Evolutionary conservation across 1,140 invertebrate genomes (phyloP).

Genomic region (Drosophila neocordata): DNA sequence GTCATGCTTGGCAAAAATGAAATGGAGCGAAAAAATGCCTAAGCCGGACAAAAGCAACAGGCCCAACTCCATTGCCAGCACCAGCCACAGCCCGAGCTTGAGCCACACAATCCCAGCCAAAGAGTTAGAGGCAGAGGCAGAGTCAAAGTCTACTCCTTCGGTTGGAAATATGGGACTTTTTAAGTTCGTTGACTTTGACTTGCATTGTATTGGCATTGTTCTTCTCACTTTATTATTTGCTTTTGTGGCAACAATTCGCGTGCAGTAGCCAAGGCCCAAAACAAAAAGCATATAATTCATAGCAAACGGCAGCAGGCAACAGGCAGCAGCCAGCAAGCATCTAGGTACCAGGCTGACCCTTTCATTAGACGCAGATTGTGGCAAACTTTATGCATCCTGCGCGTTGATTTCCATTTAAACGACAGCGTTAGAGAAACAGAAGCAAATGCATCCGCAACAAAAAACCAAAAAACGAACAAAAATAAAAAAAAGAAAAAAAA

Average conservation of each 20-base stretch:
- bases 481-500: conserved; percentile 24
- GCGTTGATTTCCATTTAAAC: conserved; percentile 81
- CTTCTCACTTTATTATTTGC: conserved; percentile 81
- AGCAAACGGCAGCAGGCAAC: conserved; percentile 39
- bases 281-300: conserved; percentile 81
- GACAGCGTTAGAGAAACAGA: conserved; percentile 74
- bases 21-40: conserved; percentile 80
- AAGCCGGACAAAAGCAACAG: conserved; percentile 60
- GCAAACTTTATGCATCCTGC: conserved; percentile 79
- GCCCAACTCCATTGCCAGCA: conserved; percentile 60
- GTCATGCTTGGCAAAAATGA: conserved; percentile 81
- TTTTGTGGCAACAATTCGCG: conserved; percentile 72
- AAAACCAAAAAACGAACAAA: conserved; percentile 15
- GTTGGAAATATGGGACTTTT: conserved; percentile 80
- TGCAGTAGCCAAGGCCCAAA: conserved; percentile 69
- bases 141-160: conserved; percentile 44
- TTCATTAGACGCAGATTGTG: conserved; percentile 71
- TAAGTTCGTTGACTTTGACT: conserved; percentile 76
- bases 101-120: background rate
- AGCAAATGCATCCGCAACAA: conserved; percentile 33
- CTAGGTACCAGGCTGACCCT: conserved; percentile 60
- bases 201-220: conserved; percentile 79
- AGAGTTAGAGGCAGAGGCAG: conserved; percentile 9
- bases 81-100: conserved; percentile 22
- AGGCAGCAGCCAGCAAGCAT: conserved; percentile 18